phyloP scores from a whole-genome alignment of 1,140 invertebrate genomes.

The Brachionus calyciflorus region DNA sequence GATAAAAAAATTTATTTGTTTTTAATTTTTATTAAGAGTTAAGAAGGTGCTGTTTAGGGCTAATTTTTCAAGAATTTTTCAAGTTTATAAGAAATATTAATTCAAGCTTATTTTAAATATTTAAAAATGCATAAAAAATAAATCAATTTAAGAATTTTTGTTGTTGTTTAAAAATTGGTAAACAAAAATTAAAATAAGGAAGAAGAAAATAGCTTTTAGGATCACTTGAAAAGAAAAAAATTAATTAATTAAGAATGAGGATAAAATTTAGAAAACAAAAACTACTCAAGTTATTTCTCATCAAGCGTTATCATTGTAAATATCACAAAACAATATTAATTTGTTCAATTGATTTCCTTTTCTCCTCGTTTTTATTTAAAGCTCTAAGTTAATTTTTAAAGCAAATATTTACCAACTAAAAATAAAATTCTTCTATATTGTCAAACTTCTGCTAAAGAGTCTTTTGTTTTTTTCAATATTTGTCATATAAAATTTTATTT shows the following conservation, averaged over 20 bases:
- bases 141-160: background rate
- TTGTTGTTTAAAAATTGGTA: background rate
- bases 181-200: background rate
- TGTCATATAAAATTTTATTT: background rate
- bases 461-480: constrained; percentile 6
- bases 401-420: background rate
- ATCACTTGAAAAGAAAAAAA: background rate
- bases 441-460: constrained; percentile 28
- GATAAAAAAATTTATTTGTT: too few species aligned
- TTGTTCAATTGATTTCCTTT: constrained; percentile 34
- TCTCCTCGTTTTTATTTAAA: background rate
- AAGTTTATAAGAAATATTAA: too few species aligned
- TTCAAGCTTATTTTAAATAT: too few species aligned
- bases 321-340: constrained; percentile 31
- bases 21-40: too few species aligned
- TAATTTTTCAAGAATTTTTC: too few species aligned
- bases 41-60: too few species aligned
- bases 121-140: constrained; percentile 1
- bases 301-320: constrained; percentile 9
- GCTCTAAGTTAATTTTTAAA: constrained; percentile 9
- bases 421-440: background rate
- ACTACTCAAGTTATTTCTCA: background rate
- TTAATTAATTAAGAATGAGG: constrained; percentile 7
- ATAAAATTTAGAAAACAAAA: background rate
- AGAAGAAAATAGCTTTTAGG: constrained; percentile 12